Evolutionary conservation across 1,140 invertebrate species (phyloP).

Genomic region (Plutomurus gul): DNA sequence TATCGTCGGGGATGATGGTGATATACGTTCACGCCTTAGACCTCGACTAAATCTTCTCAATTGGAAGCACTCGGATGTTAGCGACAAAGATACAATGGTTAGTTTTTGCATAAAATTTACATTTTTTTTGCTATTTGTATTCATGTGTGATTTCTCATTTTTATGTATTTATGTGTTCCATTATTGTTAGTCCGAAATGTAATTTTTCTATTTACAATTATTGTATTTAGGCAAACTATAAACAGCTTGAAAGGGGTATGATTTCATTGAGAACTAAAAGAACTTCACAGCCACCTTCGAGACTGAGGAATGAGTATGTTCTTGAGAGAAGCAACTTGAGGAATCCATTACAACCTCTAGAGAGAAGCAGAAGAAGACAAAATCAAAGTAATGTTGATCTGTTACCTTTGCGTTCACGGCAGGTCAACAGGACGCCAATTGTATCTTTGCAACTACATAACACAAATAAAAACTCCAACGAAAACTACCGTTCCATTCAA

Average conservation of each 20-base stretch:
- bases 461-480: too few relatives aligned
- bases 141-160: too few relatives aligned
- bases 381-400: not conserved
- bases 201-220: too few relatives aligned
- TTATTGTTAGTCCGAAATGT: too few relatives aligned
- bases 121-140: too few relatives aligned
- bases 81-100: constrained; percentile 18
- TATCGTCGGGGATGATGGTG: not conserved
- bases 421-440: not conserved
- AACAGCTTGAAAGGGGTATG: not conserved
- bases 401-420: not conserved
- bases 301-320: not conserved
- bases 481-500: too few relatives aligned
- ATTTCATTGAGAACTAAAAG: not conserved
- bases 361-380: not conserved
- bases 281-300: not conserved
- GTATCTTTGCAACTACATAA: too few relatives aligned
- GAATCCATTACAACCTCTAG: not conserved
- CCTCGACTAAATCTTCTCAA: constrained; percentile 33
- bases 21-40: constrained; percentile 34
- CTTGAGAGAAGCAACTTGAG: not conserved
- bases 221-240: not conserved
- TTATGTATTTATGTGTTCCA: too few relatives aligned
- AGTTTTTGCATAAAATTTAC: too few relatives aligned
- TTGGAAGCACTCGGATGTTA: constrained; percentile 32